These are phyloP conservation scores for Eurosta solidaginis DNA, from an alignment of 1,140 invertebrate genomes.

Conservation along the genomic window DNA sequence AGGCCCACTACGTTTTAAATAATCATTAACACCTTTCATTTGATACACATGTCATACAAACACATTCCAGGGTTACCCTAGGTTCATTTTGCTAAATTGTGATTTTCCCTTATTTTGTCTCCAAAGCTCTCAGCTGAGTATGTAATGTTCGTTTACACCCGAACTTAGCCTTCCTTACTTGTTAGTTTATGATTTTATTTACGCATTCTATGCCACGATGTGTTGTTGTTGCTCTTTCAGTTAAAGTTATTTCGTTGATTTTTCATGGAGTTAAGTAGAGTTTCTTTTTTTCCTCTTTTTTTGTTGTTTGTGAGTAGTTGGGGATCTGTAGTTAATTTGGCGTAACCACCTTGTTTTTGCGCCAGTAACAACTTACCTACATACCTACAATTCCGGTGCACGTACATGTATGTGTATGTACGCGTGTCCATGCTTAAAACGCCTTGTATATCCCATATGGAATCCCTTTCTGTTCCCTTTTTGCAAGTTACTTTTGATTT, in stretches of 20 bases:
- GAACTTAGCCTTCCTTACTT: not conserved
- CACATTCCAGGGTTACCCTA: too few relatives aligned
- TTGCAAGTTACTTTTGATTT: not conserved
- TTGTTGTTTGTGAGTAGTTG: not conserved
- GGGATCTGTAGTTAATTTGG: constrained; percentile 34
- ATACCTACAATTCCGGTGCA: not conserved
- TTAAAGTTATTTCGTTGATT: constrained; percentile 16
- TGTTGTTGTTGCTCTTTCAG: not conserved
- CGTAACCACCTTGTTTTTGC: constrained; percentile 36
- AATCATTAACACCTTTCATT: too few relatives aligned
- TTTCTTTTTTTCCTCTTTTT: not conserved
- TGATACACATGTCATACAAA: too few relatives aligned
- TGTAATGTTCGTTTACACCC: too few relatives aligned
- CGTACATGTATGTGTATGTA: not conserved
- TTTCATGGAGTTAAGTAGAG: constrained; percentile 14
- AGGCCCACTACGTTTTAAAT: too few relatives aligned
- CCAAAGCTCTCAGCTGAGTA: too few relatives aligned
- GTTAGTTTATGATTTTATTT: not conserved
- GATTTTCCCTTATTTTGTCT: too few relatives aligned
- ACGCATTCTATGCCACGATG: not conserved
- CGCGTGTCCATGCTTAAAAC: not conserved
- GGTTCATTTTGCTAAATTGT: too few relatives aligned
- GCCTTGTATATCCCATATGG: not conserved
- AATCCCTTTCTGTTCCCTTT: not conserved
- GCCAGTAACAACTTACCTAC: not conserved